Base-by-base conservation (phyloP, 37 sponge, comb jelly and placozoan genomes). In the Beroe ovata region DNA sequence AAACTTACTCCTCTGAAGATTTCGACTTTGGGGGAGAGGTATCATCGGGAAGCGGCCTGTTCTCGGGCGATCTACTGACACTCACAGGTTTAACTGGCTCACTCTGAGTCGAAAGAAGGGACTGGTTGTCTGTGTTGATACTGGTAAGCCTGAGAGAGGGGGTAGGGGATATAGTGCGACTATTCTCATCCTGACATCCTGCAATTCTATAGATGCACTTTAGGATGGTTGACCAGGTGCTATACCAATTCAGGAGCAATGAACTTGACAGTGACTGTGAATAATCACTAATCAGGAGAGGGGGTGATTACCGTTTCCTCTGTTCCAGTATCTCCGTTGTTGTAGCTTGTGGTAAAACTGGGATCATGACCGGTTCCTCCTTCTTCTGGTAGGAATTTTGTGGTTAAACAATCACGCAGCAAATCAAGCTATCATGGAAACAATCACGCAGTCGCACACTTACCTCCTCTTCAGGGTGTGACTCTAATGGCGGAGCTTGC, bases 1-100 rank as follows among this genome's bases (percentile, higher is more conserved):
- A 29, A 30, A 77, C 84, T 77, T 77, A 77, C 84, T 77, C 84
- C 33, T 77, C 84, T 42, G 84, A 30, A 40, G 84, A 77, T 77
- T 77, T 39, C 18, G 84, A 77, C 54, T 77, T 77, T 2, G 42
- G 25, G 2, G 33, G 35, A 14, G 84, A 8, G 0, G 84, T 23
- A 20, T 77, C 54, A 23, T 39, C 54, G 0, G 41, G 47, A 8
- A 77, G 25, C 8, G 54, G 54, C 4, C 54, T 16, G 42, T 39
- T 42, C 1, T 39, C 84, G 21, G 84, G 54, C 3, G 84, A 42
- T 3, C 84, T 22, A 26, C 54, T 42, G 35, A 66, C 69, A 14
- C 16, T 11, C 4, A 66, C 35, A 4, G 63, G 63, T 77, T 77
- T 77, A 1, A 36, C 38, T 0, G 84, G 84, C 21, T 77, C 84